Base-by-base conservation (phyloP, 2,113 vertebrate species). In the Chloropsis hardwickii region DNA sequence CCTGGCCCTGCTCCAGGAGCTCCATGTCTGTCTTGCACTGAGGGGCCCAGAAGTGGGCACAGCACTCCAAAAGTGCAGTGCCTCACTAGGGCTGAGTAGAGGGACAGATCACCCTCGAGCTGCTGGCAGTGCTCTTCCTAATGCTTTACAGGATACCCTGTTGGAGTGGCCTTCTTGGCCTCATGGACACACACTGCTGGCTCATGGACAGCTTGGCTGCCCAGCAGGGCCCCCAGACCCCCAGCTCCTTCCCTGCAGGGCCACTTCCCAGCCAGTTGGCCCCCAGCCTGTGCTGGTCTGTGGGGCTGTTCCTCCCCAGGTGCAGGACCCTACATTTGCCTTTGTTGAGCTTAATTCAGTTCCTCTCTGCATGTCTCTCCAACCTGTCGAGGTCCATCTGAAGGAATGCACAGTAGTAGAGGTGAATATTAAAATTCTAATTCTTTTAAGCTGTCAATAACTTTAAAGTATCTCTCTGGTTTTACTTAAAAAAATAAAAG, bases 381-480 rank as follows among this genome's bases (percentile, higher is more conserved):
- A 53, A 2, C 9, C 8, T 61, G 6, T 33, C 19, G 6, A 31
- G 20, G 39, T 53, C 24, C 23, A 9, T 53, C 61, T 61, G 39
- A 53, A 74, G 37, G 37, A 37, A 37, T 37, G 37, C 37, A 37
- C 37, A 37, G 37, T 37, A 37, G 40, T 4, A 8, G 17, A 69
- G 5, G 20, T 70, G 56, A 33, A 50, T 66, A 20, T 33, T 80
- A 53, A 69, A 70, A 61, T 73, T 61, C 2, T 47, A 19, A 6
- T 71, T 79, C 1, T 60, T 58, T 51, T 21, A 65, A 45, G 11
- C 2, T 57, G 3, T 53, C 9, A 9, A 2, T 48, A 48, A 42
- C 5, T 29, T 62, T 3, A 29, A 67, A 60, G 1, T 2, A 13
- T 35, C 1, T 67, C 0, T 53, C 13, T 79, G 4, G 3, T 15